Evolutionary conservation across 2,113 vertebrate species (phyloP), one percentile per base, ranked within the genome.

Genomic region (Macquaria ambigua): DNA sequence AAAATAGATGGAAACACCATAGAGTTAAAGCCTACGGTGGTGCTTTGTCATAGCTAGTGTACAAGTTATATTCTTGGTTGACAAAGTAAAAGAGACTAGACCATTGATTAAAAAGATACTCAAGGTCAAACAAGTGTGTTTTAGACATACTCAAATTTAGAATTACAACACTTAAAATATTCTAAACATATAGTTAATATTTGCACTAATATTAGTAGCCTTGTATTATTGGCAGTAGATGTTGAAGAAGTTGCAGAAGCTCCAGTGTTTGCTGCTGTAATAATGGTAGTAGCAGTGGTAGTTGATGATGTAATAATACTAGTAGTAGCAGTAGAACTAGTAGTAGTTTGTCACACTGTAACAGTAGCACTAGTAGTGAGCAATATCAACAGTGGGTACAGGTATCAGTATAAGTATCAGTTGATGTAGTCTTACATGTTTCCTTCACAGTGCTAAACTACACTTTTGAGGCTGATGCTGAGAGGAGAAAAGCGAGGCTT

Each of bases 391-490:
- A 43, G 18, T 39, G 9, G 20, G 61, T 63, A 37, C 31, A 21
- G 8, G 7, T 20, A 16, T 11, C 6, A 18, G 25, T 62, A 16
- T 11, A 14, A 18, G 25, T 62, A 6, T 41, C 23, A 59, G 25
- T 61, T 34, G 3, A 12, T 41, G 1, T 58, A 43, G 46, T 63
- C 6, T 46, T n/a, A 25, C 12, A 46, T 68, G 16, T 61, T 71
- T 53, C 37, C 53, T 81, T 34, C 11, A 34, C 85, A 97, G 97
- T 83, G 56, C 87, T 98, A 56, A 80, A 85, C 74, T 97, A 95
- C 69, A 95, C 86, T 0, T 93, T 97, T 43, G 96, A 96, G 72
- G 96, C 94, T 25, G 97, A 98, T 86, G 93, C 93, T 0, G 90
- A 94, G 77, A 95, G 93, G 87, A 94, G 90, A 82, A 96, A 92